Percentiles rank a stretch among this genome's conserved stretches.
phyloP scores from a whole-genome alignment of 35 echinoderm and acorn worm species.

The Chiridota heheva region DNA sequence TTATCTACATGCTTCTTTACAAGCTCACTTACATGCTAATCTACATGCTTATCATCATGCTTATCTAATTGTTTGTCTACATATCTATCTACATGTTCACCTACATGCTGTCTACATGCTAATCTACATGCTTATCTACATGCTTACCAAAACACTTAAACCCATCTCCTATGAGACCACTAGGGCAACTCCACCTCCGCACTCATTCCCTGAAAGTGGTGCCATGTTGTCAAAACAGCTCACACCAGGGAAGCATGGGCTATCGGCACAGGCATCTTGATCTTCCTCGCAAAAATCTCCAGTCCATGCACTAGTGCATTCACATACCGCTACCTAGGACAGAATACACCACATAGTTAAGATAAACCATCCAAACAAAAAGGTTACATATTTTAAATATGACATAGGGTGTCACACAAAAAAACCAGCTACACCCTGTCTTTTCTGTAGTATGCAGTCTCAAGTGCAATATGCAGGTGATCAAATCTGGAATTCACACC shows the following conservation, averaged over 20 bases:
- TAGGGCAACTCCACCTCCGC: conserved; percentile 37
- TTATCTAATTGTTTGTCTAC: neutral
- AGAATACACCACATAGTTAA: neutral
- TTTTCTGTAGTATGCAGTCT: too few species aligned
- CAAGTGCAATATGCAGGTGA: too few species aligned
- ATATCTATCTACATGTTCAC: neutral
- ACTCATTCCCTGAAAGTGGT: conserved; percentile 4
- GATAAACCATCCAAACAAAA: neutral
- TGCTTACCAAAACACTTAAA: conserved; percentile 43
- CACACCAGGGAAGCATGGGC: conserved; percentile 47
- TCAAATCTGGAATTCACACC: too few species aligned
- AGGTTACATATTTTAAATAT: neutral
- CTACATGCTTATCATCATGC: too few species aligned
- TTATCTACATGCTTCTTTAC: too few species aligned
- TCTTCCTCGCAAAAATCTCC: conserved; percentile 48
- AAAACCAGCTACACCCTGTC: neutral
- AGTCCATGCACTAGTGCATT: conserved; percentile 7
- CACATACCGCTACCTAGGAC: conserved; percentile 28
- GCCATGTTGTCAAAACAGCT: conserved; percentile 37
- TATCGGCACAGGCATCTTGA: conserved; percentile 37
- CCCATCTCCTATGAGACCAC: conserved; percentile 20
- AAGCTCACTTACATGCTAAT: too few species aligned
- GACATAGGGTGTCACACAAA: neutral
- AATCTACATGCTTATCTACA: too few species aligned
- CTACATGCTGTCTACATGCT: too few species aligned